Base-by-base conservation (phyloP, 2,113 vertebrate genomes). In the Pholis gunnellus region DNA sequence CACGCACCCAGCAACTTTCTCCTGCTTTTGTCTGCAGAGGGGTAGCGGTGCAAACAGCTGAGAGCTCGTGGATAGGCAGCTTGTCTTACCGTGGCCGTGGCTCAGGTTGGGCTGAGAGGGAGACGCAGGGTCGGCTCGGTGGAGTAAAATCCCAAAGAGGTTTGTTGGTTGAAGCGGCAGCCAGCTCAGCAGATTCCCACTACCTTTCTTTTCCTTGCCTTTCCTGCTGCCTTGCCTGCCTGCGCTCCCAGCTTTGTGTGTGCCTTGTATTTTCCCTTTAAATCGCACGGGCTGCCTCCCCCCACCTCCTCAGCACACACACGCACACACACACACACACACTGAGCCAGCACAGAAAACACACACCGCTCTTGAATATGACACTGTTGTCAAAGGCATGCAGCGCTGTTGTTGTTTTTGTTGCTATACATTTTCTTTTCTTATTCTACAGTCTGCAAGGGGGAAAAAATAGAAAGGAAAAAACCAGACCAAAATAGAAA, bases 141-240 rank as follows among this genome's bases (percentile, higher is more conserved):
- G 72, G 86, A 61, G 89, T 93, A 91, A 92, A 93, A 91, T 84
- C 89, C 87, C 80, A 90, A 86, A 72, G 64, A 68, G 64, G 76
- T 77, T 79, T 82, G 85, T 85, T 57, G 78, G 84, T 82, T 38
- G 75, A 76, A 90, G 90, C 80, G 77, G 72, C 83, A 93, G 91
- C 92, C 87, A 94, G 94, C 92, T 95, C 94, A 94, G 94, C 94
- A 94, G 90, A 95, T 94, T 94, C 90, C 85, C 76, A 68, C 88
- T 63, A 50, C 79, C 88, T 92, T 17, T 31, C 74, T 82, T 70
- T 68, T 72, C 74, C 77, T 72, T 42, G 59, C 70, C 68, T 68
- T 50, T 38, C 56, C 82, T 67, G 31, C 50, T 88, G 84, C 86
- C 74, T 87, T 75, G 61, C 60, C 83, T 88, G 86, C 89, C 86